Evolutionary conservation across 2,113 vertebrate genomes (phyloP), one percentile per base, ranked within the genome.

Genomic region (Mirounga angustirostris): DNA sequence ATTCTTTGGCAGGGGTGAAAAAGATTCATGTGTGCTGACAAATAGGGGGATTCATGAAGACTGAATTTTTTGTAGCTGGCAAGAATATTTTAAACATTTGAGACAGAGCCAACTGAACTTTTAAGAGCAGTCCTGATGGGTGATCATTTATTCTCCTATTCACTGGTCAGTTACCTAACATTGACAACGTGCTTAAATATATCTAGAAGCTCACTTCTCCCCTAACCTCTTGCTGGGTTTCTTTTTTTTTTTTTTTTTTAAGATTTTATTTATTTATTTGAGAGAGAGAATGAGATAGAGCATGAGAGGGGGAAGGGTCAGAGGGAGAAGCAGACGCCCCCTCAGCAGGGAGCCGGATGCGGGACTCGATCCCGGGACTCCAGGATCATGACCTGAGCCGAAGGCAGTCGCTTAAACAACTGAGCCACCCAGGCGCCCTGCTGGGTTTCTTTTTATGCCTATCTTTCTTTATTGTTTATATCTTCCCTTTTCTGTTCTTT

Each of bases 41-140:
- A n/a, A 46, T 94, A 33, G 63, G 33, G 89, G 10, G 24, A 81
- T 89, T 93, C 4, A 89, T 43, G 84, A 93, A 85, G 19, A 88
- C 8, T 88, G 67, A 79, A 54, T 92, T 96, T 19, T 65, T 63
- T 56, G 33, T 63, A 36, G 54, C 58, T 81, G 36, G 52, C 13
- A 58, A 79, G 59, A 85, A 46, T 19, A 56, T 82, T 92, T 69
- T 65, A 82, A 67, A 74, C 21, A 59, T 16, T 85, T 69, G 12
- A 81, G 54, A 19, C 18, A 28, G 10, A 71, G 24, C 40, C 73
- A 16, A 56, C 15, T 65, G 58, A 54, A 54, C 59, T 91, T 89
- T 40, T 76, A 73, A 81, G 36, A 93, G 15, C 26, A 22, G 18
- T 80, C 14, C 11, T 61, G 78, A 24, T 13, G 26, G 46, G 12